Evolutionary conservation across 2,797 vertebrate species (phyloP), one percentile per base, ranked within the genome.

Genomic region (Pipistrellus pygmaeus): DNA sequence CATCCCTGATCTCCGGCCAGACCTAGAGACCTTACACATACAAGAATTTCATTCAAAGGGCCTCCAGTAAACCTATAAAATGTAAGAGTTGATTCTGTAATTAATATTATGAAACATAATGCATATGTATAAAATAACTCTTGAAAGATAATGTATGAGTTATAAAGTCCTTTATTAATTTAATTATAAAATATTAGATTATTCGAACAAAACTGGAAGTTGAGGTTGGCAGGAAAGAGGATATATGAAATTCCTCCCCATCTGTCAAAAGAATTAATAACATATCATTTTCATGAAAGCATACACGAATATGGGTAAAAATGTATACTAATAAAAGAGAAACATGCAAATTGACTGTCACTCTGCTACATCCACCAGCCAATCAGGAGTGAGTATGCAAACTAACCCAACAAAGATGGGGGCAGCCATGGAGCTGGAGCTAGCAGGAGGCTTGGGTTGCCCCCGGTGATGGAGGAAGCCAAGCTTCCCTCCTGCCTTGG

Each of bases 201-300:
- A 69, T 76, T 95, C 32, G 72, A 76, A 68, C 11, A 94, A 87
- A 55, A 66, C 7, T 51, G 46, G 21, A 87, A 93, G 83, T 83
- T 20, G 35, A 75, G 17, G 4, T 55, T 73, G 32, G 21, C 21
- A 35, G 27, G 44, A 13, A 88, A 73, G 32, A 88, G 18, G 23
- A 10, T 44, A 73, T 44, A 12, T 78, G 73, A 77, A 44, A 88
- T 73, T 82, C 44, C 21, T 64, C 14, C 62, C 30, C 13, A 77
- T n/a, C 27, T 60, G 76, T 20, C 13, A 62, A 83, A 93, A 60
- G 2, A 88, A 91, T 78, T 18, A 82, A 51, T 73, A 71, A 6
- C 8, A 55, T 64, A 12, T 82, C 60, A 35, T 11, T 60, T 46
- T 77, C 20, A 51, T 77, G 53, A 90, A 88, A 73, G n/a, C 8